phyloP scores from a whole-genome alignment of 2,797 vertebrate genomes.

The Vireo griseus region DNA sequence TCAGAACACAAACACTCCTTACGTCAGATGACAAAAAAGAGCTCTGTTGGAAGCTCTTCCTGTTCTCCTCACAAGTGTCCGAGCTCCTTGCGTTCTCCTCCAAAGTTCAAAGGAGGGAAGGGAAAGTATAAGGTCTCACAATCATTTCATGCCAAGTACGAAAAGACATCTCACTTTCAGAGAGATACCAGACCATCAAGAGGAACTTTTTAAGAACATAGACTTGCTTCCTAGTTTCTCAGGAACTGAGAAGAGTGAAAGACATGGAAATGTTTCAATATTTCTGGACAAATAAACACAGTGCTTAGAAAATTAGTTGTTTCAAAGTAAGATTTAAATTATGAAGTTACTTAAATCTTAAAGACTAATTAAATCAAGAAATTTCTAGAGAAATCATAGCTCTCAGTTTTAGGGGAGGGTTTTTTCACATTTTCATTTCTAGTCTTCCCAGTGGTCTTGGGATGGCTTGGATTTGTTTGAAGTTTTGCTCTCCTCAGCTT shows the following conservation, averaged over 20 bases:
- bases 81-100: background rate
- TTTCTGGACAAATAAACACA: background rate
- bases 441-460: background rate
- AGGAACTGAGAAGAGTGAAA: background rate
- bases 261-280: background rate
- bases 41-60: background rate
- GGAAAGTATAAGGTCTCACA: slow-evolving; percentile 35
- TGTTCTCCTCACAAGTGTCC: background rate
- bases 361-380: background rate
- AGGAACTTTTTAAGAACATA: slow-evolving; percentile 27
- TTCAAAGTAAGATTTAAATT: background rate
- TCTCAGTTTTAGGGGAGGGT: background rate
- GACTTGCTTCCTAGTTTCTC: background rate
- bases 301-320: background rate
- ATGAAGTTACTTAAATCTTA: background rate
- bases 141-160: background rate
- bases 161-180: slow-evolving; percentile 11
- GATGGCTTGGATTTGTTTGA: background rate
- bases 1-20: background rate
- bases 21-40: background rate
- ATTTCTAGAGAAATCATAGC: background rate
- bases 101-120: slow-evolving; percentile 37
- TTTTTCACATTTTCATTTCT: background rate
- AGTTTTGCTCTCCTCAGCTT: background rate
- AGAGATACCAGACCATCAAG: background rate